These are phyloP conservation scores for Magallana gigas DNA, from an alignment of 1,140 invertebrate genomes.

Conservation along the genomic window DNA sequence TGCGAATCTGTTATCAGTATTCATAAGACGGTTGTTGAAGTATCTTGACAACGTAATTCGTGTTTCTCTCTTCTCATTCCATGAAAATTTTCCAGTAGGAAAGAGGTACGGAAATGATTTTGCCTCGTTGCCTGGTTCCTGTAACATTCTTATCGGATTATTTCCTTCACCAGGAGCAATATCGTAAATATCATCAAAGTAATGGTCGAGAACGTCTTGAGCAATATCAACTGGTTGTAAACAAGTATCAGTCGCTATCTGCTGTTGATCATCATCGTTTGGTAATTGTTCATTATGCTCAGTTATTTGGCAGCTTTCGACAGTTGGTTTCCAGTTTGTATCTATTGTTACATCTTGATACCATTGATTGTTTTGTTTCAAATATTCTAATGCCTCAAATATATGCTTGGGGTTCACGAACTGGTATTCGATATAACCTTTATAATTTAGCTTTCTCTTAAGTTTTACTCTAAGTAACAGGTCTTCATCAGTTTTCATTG, in stretches of 20 bases:
- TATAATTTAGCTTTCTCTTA: constrained; percentile 50
- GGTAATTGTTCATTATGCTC: too few relatives aligned
- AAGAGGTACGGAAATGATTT: neutral
- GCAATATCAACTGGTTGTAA: constrained; percentile 57
- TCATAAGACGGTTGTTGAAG: too few relatives aligned
- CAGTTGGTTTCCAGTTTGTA: neutral
- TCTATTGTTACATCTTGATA: constrained; percentile 34
- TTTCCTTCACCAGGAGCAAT: too few relatives aligned
- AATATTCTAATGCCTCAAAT: neutral
- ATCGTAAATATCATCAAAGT: constrained; percentile 49
- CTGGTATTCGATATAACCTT: constrained; percentile 44
- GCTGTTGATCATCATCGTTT: too few relatives aligned
- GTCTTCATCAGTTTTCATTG: constrained; percentile 39
- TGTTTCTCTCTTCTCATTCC: too few relatives aligned
- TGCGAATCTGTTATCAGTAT: too few relatives aligned
- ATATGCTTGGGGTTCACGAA: constrained; percentile 47
- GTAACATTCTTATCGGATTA: neutral
- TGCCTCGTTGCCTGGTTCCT: neutral
- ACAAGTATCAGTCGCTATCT: constrained; percentile 42
- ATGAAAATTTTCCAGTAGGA: too few relatives aligned
- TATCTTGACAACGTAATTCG: too few relatives aligned
- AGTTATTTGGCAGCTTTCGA: too few relatives aligned
- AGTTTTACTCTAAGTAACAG: constrained; percentile 42
- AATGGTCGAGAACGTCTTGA: constrained; percentile 50
- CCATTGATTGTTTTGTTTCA: constrained; percentile 46